Evolutionary conservation across 30 jellyfish, hydroid and myxozoan species (phyloP).

Genomic region (Nemopilema nomurai): DNA sequence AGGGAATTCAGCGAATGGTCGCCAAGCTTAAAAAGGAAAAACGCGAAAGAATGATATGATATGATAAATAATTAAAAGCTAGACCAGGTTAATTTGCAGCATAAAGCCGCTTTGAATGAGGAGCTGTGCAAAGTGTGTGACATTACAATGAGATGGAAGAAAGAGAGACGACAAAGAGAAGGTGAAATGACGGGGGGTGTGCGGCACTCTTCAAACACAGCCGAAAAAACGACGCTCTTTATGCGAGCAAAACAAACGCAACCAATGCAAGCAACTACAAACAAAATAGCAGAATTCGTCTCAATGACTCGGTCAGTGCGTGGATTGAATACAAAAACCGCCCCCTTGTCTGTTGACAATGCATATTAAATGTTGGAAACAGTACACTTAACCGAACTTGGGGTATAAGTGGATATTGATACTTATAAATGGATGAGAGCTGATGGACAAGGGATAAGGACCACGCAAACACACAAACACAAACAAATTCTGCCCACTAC

Average conservation of each 20-base stretch:
- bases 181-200: constrained; percentile 29
- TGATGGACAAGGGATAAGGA: too few species aligned
- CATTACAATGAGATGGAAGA: constrained; percentile 36
- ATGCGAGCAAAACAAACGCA: neutral
- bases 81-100: constrained; percentile 53
- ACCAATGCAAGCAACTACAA: neutral
- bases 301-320: neutral
- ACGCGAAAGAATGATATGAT: neutral
- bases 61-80: constrained; percentile 18
- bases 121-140: constrained; percentile 47
- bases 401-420: too few species aligned
- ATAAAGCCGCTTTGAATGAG: constrained; percentile 52
- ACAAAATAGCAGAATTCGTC: constrained; percentile 1
- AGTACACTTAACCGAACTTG: too few species aligned
- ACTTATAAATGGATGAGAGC: too few species aligned
- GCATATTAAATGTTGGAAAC: too few species aligned
- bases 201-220: neutral
- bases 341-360: too few species aligned
- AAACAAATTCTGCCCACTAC: too few species aligned
- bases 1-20: neutral
- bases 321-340: neutral
- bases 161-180: neutral
- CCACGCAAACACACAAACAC: too few species aligned
- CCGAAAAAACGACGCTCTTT: neutral
- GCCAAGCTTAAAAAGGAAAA: constrained; percentile 9